Evolutionary conservation across 2,888 invertebrate species (phyloP), one percentile per base, ranked within the genome.

Genomic region (Orthosia gothica): DNA sequence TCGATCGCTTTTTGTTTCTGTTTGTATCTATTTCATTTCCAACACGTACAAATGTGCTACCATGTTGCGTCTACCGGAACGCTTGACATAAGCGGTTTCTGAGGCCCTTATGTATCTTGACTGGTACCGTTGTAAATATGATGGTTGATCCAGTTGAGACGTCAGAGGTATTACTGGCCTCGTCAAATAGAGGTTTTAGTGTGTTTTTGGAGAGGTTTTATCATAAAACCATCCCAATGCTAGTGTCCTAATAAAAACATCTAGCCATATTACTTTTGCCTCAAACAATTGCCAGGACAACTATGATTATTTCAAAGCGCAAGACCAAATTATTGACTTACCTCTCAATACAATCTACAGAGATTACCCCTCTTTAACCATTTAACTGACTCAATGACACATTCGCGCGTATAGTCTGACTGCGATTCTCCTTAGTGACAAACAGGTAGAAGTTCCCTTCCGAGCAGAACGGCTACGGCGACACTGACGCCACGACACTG

Each of bases 11-110:
- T 73, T 73, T 73, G 59, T 82, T 64, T 78, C 12, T 68, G 54
- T 68, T 65, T 70, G 57, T 66, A 58, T 82, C 68, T 50, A 61
- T 71, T 65, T 52, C 47, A 69, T 69, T 76, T 82, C 62, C 70
- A 73, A 75, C 75, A 71, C 68, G 55, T 67, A 71, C 55, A 59
- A 74, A 64, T 76, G 26, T 64, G 55, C 18, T 57, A 76, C 40
- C 61, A 59, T 57, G 76, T 68, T 64, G 70, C 58, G 16, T 67
- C 26, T 50, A 55, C 54, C 55, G 64, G 66, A 70, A 67, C 58
- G 76, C 59, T 55, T 59, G 70, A 70, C 67, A 81, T 70, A 62
- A 71, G 67, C 40, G 54, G 57, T 66, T 15, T 62, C 54, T 26
- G 52, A 50, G 12, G 13, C 40, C 59, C 67, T 64, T 81, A 70